Base-by-base conservation (phyloP, 2,888 invertebrate species). In the Agrypnus murinus region DNA sequence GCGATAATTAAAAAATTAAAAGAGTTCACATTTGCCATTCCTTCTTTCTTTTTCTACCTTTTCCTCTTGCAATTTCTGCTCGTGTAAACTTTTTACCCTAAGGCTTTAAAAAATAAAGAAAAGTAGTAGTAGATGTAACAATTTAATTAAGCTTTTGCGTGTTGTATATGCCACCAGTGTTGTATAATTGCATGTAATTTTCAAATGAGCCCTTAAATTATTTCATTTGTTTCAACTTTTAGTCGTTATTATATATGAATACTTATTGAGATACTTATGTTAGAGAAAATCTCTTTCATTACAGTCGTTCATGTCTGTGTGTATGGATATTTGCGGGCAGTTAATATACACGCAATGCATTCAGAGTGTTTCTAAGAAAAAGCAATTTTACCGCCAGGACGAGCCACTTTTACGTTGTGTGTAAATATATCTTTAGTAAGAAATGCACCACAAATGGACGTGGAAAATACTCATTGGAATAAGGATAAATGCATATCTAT, bases 101-200 rank as follows among this genome's bases (percentile, higher is more conserved):
- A 25, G 25, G 25, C 25, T 25, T 2, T 25, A 25, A 5, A 25
- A 25, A 25, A 5, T 25, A 5, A 25, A 25, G 5, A 25, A 25
- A 25, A 5, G 5, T 5, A 25, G 5, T 5, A 25, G 25, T 25
- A 25, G 25, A 5, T 25, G 15, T 55, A 55, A 55, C 55, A 36
- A 59, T 65, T 70, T 70, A 70, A 70, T 70, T 70, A 70, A 65
- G 32, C 46, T 60, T 65, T 65, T 50, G 65, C 70, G 65, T 70
- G 70, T 60, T 38, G n/a, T n/a, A n/a, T n/a, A 32, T 50, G 50
- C 50, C 34, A 70, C 43, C 60, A 32, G 65, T 70, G 65, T 70
- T 58, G 64, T 50, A 43, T 69, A 69, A 69, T 70, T 60, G 65
- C 65, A 17, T n/a, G 58, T 65, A 60, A 65, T 53, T 70, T 62